These are phyloP conservation scores for Yponomeuta evonymella DNA, from an alignment of 2,888 invertebrate species.

Conservation along the genomic window DNA sequence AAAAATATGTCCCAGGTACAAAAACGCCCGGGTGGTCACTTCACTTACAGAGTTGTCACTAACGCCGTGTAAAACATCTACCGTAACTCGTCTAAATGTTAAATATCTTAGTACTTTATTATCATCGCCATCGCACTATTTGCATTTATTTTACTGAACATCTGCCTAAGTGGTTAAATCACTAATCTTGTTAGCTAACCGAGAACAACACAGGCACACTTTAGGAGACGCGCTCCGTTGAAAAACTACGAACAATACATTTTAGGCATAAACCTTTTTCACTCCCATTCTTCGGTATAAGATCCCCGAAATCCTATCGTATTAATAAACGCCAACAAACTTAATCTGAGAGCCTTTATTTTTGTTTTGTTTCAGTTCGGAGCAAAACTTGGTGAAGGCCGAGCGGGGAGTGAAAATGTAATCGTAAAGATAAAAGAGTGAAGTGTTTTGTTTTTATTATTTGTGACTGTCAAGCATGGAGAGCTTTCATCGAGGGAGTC, in stretches of 20 bases:
- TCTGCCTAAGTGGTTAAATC: too few relatives aligned
- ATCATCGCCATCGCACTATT: too few relatives aligned
- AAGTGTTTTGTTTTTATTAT: conserved; percentile 31
- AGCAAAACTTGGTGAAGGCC: conserved; percentile 8
- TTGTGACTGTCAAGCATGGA: conserved; percentile 40
- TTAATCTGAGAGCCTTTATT: background rate
- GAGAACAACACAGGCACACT: too few relatives aligned
- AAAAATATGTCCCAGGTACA: too few relatives aligned
- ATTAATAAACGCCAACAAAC: background rate
- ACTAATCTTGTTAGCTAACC: too few relatives aligned
- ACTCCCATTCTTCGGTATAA: background rate
- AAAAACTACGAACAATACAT: background rate
- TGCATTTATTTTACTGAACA: too few relatives aligned
- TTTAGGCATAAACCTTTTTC: background rate
- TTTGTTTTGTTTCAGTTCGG: conserved; percentile 18
- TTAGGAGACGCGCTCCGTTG: background rate
- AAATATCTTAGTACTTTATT: too few relatives aligned
- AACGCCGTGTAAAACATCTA: too few relatives aligned
- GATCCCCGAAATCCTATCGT: background rate
- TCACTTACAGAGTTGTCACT: too few relatives aligned
- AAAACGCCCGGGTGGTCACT: too few relatives aligned
- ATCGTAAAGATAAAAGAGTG: conserved; percentile 29
- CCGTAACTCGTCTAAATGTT: too few relatives aligned
- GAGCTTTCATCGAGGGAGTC: conserved; percentile 42
- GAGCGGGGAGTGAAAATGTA: conserved; percentile 36